phyloP scores from a whole-genome alignment of 92 coral and sea anemone species.

The Metridium senile region DNA sequence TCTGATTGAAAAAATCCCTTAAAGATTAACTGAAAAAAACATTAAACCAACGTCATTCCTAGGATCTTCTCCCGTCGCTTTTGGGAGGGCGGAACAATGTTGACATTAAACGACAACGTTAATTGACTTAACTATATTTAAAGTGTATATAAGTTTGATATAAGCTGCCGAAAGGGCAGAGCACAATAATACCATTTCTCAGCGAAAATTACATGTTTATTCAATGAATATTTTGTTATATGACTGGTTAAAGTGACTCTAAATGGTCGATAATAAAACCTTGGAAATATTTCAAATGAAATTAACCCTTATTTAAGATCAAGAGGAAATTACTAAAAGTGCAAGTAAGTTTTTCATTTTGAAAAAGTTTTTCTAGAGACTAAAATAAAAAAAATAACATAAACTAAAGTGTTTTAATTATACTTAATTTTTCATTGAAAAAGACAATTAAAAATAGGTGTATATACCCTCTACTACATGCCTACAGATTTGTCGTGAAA shows the following conservation, averaged over 20 bases:
- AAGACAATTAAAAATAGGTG: slow-evolving; percentile 1
- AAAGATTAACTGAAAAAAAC: no score
- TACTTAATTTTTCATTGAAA: neutral
- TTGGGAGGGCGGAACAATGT: no score
- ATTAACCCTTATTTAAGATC: neutral
- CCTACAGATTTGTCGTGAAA: no score
- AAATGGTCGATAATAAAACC: slow-evolving; percentile 10
- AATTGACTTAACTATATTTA: neutral
- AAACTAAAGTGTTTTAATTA: neutral
- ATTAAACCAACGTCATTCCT: no score
- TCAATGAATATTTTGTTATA: slow-evolving; percentile 33
- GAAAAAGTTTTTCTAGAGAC: neutral
- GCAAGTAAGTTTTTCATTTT: neutral
- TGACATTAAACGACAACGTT: neutral
- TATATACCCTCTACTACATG: no score
- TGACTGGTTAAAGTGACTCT: slow-evolving; percentile 3
- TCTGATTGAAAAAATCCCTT: no score
- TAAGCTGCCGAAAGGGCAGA: slow-evolving; percentile 19
- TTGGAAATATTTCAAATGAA: slow-evolving; percentile 32
- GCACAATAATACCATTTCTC: slow-evolving; percentile 21
- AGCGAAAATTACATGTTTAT: slow-evolving; percentile 22
- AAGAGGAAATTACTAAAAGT: neutral
- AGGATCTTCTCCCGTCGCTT: no score
- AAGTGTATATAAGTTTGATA: neutral
- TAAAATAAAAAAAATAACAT: neutral